Evolutionary conservation across 2,888 invertebrate genomes (phyloP).

Genomic region (Yponomeuta plumbellus): DNA sequence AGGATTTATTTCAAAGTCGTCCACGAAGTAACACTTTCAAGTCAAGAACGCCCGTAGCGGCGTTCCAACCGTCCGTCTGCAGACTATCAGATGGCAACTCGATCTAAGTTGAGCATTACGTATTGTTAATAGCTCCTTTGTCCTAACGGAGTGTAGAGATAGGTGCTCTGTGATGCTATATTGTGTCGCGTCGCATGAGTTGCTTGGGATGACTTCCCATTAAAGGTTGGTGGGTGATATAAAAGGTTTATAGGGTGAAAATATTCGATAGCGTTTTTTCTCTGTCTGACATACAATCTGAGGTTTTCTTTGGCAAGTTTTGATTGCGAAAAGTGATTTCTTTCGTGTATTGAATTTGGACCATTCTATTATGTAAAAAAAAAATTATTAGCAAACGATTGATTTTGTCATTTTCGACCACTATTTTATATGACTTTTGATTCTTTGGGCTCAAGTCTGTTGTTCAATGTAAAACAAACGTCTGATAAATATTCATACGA

Average conservation of each 20-base stretch:
- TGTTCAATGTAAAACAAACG: too few relatives aligned
- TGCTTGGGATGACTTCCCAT: conserved; percentile 23
- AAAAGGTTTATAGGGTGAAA: not conserved
- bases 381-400: too few relatives aligned
- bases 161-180: conserved; percentile 49
- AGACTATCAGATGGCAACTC: conserved; percentile 33
- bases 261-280: not conserved
- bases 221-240: not conserved
- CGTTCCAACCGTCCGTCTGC: conserved; percentile 35
- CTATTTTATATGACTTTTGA: too few relatives aligned
- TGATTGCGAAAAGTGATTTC: too few relatives aligned
- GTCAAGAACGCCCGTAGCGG: conserved; percentile 26
- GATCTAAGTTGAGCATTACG: conserved; percentile 62
- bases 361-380: too few relatives aligned
- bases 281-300: not conserved
- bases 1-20: too few relatives aligned
- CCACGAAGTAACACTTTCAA: too few relatives aligned
- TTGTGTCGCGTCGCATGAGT: conserved; percentile 31
- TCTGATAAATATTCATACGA: too few relatives aligned
- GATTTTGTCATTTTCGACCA: too few relatives aligned
- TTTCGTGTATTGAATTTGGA: too few relatives aligned
- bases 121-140: conserved; percentile 59
- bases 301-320: not conserved
- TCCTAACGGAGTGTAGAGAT: conserved; percentile 38
- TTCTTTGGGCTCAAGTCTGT: too few relatives aligned